Evolutionary conservation across 2,888 invertebrate species (phyloP).

Genomic region (Hydraecia micacea): DNA sequence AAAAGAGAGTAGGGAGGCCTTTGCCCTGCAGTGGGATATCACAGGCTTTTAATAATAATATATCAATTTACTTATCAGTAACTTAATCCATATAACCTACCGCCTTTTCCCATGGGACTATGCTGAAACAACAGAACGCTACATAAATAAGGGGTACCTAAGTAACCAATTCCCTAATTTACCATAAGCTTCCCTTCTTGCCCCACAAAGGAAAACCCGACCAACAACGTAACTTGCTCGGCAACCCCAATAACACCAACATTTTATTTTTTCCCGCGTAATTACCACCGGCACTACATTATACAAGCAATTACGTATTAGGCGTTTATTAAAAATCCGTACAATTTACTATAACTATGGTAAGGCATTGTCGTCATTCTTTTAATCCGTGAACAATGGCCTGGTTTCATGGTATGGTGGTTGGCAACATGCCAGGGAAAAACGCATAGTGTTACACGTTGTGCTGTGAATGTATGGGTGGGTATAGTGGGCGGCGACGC

Average conservation of each 20-base stretch:
- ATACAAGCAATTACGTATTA: constrained; percentile 14
- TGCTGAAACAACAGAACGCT: not conserved
- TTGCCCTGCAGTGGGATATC: no score
- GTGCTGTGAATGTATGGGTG: constrained; percentile 51
- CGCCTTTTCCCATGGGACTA: not conserved
- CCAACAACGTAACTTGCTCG: not conserved
- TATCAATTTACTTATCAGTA: no score
- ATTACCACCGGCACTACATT: not conserved
- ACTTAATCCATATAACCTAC: not conserved
- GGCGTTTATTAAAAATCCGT: constrained; percentile 35
- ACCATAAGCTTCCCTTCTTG: not conserved
- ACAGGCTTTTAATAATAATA: no score
- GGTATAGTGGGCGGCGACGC: constrained; percentile 36
- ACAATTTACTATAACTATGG: constrained; percentile 27
- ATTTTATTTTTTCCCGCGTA: constrained; percentile 18
- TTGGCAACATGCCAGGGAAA: constrained; percentile 69
- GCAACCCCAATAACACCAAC: constrained; percentile 7
- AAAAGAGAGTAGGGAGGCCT: no score
- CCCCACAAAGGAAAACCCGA: not conserved
- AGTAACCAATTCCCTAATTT: not conserved
- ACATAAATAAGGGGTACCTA: not conserved
- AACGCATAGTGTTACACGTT: constrained; percentile 68
- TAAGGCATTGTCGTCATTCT: constrained; percentile 54
- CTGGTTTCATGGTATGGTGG: constrained; percentile 64
- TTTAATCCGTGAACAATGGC: constrained; percentile 68